Evolutionary conservation across 1,140 invertebrate genomes (phyloP).

Genomic region (Epicauta chinensis): DNA sequence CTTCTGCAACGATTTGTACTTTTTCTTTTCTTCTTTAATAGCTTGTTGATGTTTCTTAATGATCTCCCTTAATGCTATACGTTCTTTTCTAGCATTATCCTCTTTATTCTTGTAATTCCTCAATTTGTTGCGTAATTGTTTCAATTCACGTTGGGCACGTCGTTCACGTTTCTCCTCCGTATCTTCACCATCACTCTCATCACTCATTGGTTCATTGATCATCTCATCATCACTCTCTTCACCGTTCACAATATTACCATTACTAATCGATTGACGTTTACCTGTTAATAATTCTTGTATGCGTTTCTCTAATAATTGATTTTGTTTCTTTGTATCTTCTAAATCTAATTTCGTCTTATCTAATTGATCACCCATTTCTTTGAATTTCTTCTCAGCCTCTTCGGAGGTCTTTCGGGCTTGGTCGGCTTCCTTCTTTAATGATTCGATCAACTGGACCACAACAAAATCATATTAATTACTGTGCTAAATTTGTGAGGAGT

Average conservation of each 20-base stretch:
- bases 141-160: constrained; percentile 51
- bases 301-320: constrained; percentile 66
- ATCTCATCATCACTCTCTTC: constrained; percentile 47
- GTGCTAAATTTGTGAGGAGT: no score
- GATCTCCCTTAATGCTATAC: constrained; percentile 67
- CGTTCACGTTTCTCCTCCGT: constrained; percentile 61
- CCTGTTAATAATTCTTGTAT: constrained; percentile 50
- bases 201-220: constrained; percentile 42
- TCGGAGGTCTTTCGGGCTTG: constrained; percentile 70
- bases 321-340: constrained; percentile 71
- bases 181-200: constrained; percentile 62
- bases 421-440: constrained; percentile 67
- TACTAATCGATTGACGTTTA: constrained; percentile 29
- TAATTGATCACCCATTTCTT: constrained; percentile 64
- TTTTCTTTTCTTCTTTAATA: constrained; percentile 68
- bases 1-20: constrained; percentile 71
- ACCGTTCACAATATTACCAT: constrained; percentile 25
- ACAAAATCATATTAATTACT: no score
- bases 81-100: constrained; percentile 68
- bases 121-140: constrained; percentile 70
- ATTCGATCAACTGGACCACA: constrained; percentile 52
- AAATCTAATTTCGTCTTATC: constrained; percentile 68
- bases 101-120: constrained; percentile 71
- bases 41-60: constrained; percentile 72
- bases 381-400: constrained; percentile 72